Evolutionary conservation across 2,888 invertebrate species (phyloP).

Genomic region (Campoplex nolae): DNA sequence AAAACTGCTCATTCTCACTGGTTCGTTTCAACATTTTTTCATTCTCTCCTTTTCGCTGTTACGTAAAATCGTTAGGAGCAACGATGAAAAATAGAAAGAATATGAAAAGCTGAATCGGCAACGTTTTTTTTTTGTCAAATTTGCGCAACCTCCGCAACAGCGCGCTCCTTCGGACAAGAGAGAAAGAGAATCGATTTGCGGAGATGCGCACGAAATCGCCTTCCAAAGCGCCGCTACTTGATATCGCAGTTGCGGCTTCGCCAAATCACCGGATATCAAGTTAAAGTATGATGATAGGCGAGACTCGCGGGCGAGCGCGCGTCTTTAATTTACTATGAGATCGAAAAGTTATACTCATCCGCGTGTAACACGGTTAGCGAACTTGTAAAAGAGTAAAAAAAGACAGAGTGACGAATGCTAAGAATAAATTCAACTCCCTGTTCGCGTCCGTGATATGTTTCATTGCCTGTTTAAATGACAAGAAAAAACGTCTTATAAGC

Average conservation of each 20-base stretch:
- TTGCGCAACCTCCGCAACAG: background rate
- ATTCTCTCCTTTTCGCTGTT: background rate
- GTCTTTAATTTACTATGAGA: constrained; percentile 77
- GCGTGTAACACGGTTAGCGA: constrained; percentile 28
- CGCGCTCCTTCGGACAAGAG: constrained; percentile 2
- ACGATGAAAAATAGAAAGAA: background rate
- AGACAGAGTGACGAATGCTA: constrained; percentile 76
- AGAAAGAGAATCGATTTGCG: constrained; percentile 16
- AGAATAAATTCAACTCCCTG: constrained; percentile 71
- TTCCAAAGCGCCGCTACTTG: constrained; percentile 12
- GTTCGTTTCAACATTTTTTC: background rate
- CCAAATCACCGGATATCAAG: constrained; percentile 82
- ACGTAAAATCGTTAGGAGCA: background rate
- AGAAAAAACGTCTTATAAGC: constrained; percentile 70
- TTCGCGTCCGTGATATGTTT: constrained; percentile 23
- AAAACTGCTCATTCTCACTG: constrained; percentile 37
- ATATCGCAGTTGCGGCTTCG: constrained; percentile 26
- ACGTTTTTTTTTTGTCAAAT: constrained; percentile 34
- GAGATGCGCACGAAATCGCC: constrained; percentile 19
- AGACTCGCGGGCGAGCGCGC: constrained; percentile 69
- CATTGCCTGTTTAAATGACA: constrained; percentile 41
- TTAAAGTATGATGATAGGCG: constrained; percentile 83
- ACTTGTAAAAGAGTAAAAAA: constrained; percentile 71
- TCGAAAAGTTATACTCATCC: constrained; percentile 74
- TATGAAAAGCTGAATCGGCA: background rate